Evolutionary conservation across 2,113 vertebrate genomes (phyloP), one percentile per base, ranked within the genome.

Genomic region (Nerophis ophidion): DNA sequence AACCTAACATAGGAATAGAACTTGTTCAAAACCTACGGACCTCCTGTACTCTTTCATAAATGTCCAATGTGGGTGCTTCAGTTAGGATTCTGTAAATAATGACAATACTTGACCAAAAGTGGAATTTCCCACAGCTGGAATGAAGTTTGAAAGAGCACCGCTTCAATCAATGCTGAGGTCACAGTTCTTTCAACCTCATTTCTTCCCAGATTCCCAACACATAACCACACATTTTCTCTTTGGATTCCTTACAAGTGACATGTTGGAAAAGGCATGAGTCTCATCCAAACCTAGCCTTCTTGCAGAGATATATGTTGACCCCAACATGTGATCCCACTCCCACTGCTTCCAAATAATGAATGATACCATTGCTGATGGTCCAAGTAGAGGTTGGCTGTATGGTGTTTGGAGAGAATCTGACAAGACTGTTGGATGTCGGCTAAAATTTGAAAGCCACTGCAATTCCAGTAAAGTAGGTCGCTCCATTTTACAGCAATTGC

Each of bases 191-290:
- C 5, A 67, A 49, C 53, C 54, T 36, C 17, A 34, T 36, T 40
- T 40, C 14, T 40, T 48, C 48, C 19, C 50, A 56, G n/a, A 75
- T 10, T 60, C 61, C 38, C 61, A 51, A 46, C 48, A 19, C 35
- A 16, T 57, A 68, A 72, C 54, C 55, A 84, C 86, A 74, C 49
- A 86, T 86, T 74, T 81, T 79, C 61, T 66, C 26, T 26, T 26
- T 26, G 26, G 84, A 59, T 51, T 81, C 74, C 50, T 71, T 79
- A 59, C 6, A 54, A 34, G 51, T 61, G 65, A 63, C 61, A 48
- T 57, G 60, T 44, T 34, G n/a, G 61, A 63, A 50, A 71, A 68
- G 49, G 9, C 34, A 57, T 34, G 5, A 14, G 56, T 33, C 42
- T 69, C 54, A 55, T 82, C 74, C 71, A 72, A 79, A 59, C 65